Conservation (phyloP, 2,888 invertebrate genomes). For the Drosophila rubida region DNA sequence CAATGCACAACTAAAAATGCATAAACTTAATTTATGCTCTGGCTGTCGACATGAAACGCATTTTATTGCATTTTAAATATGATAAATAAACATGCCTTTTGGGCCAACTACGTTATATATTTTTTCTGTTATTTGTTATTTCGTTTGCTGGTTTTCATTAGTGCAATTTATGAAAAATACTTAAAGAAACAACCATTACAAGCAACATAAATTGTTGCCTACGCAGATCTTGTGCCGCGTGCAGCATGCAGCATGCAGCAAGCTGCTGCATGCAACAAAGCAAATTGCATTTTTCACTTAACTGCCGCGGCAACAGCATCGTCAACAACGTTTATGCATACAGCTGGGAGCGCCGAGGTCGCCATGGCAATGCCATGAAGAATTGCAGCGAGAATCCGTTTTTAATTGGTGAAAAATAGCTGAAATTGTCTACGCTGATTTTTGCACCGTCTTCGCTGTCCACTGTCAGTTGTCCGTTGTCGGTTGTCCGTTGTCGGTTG, state of each 20-base stretch:
- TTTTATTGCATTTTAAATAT: constrained; percentile 83
- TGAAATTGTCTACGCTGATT: constrained; percentile 69
- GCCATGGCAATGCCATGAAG: constrained; percentile 50
- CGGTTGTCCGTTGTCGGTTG: no score
- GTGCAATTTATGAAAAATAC: constrained; percentile 37
- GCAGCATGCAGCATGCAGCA: constrained; percentile 21
- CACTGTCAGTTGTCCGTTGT: no score
- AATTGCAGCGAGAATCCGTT: constrained; percentile 72
- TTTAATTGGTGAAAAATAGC: constrained; percentile 79
- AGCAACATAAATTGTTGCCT: constrained; percentile 53
- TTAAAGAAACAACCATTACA: constrained; percentile 25
- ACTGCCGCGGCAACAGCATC: constrained; percentile 32
- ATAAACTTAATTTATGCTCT: constrained; percentile 76
- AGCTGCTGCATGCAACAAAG: constrained; percentile 52
- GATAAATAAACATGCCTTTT: constrained; percentile 76
- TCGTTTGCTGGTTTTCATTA: constrained; percentile 28
- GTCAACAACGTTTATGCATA: constrained; percentile 29
- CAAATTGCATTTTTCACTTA: constrained; percentile 71
- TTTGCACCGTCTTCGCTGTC: constrained; percentile 33
- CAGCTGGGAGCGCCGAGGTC: constrained; percentile 55
- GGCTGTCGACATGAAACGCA: constrained; percentile 71
- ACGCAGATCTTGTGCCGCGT: constrained; percentile 38
- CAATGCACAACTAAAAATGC: constrained; percentile 69
- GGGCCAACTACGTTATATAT: constrained; percentile 24
- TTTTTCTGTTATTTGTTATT: constrained; percentile 3